A percentile compares a stretch with the other conserved stretches of the same genome.
Conservation (phyloP, 2,888 invertebrate genomes). For the Lithophane semibrunnea region DNA sequence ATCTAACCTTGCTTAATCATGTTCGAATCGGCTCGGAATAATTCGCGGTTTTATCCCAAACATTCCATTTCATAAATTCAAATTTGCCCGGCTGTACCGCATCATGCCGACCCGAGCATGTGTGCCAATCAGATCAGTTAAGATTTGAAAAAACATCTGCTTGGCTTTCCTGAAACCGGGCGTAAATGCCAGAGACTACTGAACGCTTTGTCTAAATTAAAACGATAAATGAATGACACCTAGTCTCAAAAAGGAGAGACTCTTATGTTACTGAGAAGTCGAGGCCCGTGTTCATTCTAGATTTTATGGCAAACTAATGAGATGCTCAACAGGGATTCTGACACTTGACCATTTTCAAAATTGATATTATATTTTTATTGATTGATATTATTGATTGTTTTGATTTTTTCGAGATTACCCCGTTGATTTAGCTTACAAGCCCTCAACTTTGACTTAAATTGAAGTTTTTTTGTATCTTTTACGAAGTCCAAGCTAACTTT, state of each 20-base stretch:
- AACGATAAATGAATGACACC: neutral
- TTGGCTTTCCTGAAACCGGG: neutral
- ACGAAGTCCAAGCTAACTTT: conserved; percentile 1
- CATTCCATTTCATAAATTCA: neutral
- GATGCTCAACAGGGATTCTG: conserved; percentile 1
- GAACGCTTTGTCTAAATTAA: neutral
- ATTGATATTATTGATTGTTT: no score
- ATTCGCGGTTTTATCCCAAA: neutral
- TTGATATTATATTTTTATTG: no score
- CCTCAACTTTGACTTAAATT: neutral
- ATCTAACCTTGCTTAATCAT: neutral
- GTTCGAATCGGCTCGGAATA: neutral
- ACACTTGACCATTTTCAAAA: no score
- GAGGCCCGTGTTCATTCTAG: neutral
- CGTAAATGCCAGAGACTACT: neutral
- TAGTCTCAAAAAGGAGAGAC: neutral
- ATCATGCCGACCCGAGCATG: neutral
- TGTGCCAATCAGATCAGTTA: neutral
- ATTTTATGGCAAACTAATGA: neutral
- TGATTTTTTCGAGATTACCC: neutral
- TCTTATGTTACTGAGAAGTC: neutral
- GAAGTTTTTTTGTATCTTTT: neutral
- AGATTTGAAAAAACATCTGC: no score
- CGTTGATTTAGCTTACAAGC: no score
- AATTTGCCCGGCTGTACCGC: neutral